phyloP scores from a whole-genome alignment of 2,797 vertebrate species.

The Philypnodon macrostomus region DNA sequence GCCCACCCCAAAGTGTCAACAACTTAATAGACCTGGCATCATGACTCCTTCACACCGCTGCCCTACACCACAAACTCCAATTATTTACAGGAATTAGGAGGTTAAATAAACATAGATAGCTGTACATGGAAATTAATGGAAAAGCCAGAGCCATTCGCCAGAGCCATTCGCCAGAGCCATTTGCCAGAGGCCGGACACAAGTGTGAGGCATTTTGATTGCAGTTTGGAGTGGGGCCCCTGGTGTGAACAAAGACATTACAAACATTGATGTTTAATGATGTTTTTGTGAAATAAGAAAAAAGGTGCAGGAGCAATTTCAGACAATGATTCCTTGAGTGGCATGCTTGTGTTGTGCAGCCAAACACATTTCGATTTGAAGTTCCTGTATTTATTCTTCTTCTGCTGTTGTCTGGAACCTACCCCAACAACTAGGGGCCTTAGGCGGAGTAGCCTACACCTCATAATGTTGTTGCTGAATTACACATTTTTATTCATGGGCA shows the following conservation, averaged over 20 bases:
- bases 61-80: slow-evolving; percentile 58
- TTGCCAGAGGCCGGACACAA: slow-evolving; percentile 25
- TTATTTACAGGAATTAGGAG: slow-evolving; percentile 61
- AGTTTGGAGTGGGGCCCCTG: slow-evolving; percentile 9
- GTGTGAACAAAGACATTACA: slow-evolving; percentile 8
- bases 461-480: too few species aligned
- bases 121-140: slow-evolving; percentile 45
- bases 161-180: too few species aligned
- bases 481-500: too few species aligned
- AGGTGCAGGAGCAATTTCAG: slow-evolving; percentile 8
- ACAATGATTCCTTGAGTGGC: background rate
- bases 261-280: slow-evolving; percentile 8
- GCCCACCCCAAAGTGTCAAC: slow-evolving; percentile 78
- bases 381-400: too few species aligned
- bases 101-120: slow-evolving; percentile 59
- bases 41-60: slow-evolving; percentile 61
- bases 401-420: too few species aligned
- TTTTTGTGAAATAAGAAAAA: slow-evolving; percentile 17
- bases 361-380: too few species aligned
- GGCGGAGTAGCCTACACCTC: too few species aligned
- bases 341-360: background rate
- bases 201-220: slow-evolving; percentile 26
- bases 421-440: too few species aligned
- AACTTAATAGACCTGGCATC: slow-evolving; percentile 77
- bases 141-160: too few species aligned